Percentiles rank a stretch among this genome's conserved stretches.
These are phyloP conservation scores for Meiosimyza decipiens DNA, from an alignment of 2,888 invertebrate species.

Conservation along the genomic window DNA sequence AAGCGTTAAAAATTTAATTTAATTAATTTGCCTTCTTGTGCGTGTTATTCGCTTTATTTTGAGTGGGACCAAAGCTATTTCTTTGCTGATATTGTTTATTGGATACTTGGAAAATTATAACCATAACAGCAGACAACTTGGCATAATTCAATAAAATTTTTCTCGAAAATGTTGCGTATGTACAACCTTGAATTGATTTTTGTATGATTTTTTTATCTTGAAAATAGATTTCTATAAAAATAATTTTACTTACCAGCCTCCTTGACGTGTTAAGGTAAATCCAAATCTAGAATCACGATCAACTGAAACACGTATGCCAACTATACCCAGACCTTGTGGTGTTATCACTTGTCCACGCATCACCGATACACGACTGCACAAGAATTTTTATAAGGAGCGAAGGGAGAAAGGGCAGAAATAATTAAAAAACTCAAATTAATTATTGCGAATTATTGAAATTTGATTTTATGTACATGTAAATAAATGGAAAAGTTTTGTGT, in stretches of 20 bases:
- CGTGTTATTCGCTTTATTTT: neutral
- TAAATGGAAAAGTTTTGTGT: neutral
- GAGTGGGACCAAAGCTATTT: neutral
- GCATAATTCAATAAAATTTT: too few relatives aligned
- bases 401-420: conserved; percentile 15
- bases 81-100: too few relatives aligned
- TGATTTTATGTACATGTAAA: conserved; percentile 4
- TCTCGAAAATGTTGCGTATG: neutral
- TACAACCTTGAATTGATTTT: neutral
- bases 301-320: conserved; percentile 96
- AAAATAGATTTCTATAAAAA: neutral
- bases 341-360: conserved; percentile 97
- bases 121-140: too few relatives aligned
- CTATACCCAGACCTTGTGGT: conserved; percentile 93
- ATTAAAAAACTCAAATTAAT: conserved; percentile 24
- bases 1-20: conserved; percentile 45
- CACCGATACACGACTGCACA: conserved; percentile 93
- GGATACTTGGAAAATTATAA: too few relatives aligned
- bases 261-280: conserved; percentile 92
- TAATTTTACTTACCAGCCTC: conserved; percentile 85
- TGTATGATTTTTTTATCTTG: neutral
- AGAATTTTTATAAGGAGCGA: conserved; percentile 18
- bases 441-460: neutral
- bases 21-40: conserved; percentile 47
- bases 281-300: conserved; percentile 94